These are phyloP conservation scores for Eupithecia dodoneata DNA, from an alignment of 2,888 invertebrate species.

Conservation along the genomic window DNA sequence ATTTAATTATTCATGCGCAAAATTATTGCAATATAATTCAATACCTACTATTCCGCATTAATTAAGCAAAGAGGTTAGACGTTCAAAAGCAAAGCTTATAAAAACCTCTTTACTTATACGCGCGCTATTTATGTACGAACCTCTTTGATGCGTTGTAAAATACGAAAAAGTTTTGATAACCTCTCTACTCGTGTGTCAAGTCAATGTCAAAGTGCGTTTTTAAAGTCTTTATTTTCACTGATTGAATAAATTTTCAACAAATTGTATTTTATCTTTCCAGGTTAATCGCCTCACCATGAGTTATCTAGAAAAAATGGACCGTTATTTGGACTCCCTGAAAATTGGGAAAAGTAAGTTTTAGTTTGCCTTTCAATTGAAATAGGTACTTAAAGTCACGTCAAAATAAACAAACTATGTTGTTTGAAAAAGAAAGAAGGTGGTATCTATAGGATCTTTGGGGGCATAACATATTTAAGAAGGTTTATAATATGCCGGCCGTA, in stretches of 20 bases:
- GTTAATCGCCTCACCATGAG: slow-evolving; percentile 62
- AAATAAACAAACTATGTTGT: neutral
- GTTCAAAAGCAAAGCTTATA: neutral
- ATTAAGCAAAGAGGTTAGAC: neutral
- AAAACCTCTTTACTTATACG: neutral
- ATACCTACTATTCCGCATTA: too few relatives aligned
- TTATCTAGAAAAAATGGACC: slow-evolving; percentile 76
- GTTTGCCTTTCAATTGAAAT: neutral
- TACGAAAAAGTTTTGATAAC: neutral
- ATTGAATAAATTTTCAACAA: neutral
- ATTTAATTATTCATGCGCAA: too few relatives aligned
- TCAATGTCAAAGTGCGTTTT: neutral
- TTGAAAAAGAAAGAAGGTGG: neutral
- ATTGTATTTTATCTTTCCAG: slow-evolving; percentile 52
- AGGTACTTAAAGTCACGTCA: neutral
- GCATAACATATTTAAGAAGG: neutral
- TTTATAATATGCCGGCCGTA: too few relatives aligned
- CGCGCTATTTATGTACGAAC: neutral
- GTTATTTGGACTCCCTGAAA: slow-evolving; percentile 76
- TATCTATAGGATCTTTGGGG: neutral
- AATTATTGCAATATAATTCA: too few relatives aligned
- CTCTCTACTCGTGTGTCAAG: neutral
- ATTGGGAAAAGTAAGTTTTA: slow-evolving; percentile 77
- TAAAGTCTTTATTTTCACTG: neutral
- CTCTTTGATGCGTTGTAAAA: neutral